Evolutionary conservation across 64 coral and sea anemone species (phyloP).

Genomic region (Anthopleura sola): DNA sequence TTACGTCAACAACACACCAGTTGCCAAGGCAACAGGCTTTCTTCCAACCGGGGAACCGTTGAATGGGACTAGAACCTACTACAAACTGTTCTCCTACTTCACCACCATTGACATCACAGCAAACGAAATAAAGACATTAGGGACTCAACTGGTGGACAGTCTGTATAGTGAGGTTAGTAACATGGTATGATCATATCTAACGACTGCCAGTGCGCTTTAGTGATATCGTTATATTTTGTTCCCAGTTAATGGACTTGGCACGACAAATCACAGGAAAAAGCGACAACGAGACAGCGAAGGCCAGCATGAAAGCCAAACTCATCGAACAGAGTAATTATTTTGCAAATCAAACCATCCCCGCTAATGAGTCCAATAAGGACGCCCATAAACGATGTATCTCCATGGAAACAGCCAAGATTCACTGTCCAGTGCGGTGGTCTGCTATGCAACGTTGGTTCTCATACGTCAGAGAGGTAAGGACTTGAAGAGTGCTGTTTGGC

Average conservation of each 20-base stretch:
- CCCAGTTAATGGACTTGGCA: conserved; percentile 26
- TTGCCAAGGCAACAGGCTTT: neutral
- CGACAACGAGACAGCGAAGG: conserved; percentile 21
- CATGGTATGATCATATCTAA: no score
- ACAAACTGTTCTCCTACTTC: conserved; percentile 58
- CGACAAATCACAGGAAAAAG: conserved; percentile 19
- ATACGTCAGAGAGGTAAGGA: conserved; percentile 36
- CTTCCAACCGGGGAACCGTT: conserved; percentile 52
- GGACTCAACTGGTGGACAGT: conserved; percentile 37
- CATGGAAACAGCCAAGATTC: conserved; percentile 11
- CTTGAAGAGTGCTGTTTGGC: neutral
- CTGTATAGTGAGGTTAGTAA: conserved; percentile 63
- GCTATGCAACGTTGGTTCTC: conserved; percentile 42
- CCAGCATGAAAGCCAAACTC: neutral
- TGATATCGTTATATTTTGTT: neutral
- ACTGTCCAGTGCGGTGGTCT: conserved; percentile 29
- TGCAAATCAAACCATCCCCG: conserved; percentile 17
- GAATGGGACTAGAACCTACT: conserved; percentile 32
- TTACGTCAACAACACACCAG: conserved; percentile 40
- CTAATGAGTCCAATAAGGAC: conserved; percentile 41
- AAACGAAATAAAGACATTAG: conserved; percentile 49
- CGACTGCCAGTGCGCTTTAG: no score
- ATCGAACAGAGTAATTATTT: conserved; percentile 12
- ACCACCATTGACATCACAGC: conserved; percentile 46
- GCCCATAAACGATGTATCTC: conserved; percentile 30